Conservation (phyloP, 2,888 invertebrate genomes). For the Antheraea assamensis region DNA sequence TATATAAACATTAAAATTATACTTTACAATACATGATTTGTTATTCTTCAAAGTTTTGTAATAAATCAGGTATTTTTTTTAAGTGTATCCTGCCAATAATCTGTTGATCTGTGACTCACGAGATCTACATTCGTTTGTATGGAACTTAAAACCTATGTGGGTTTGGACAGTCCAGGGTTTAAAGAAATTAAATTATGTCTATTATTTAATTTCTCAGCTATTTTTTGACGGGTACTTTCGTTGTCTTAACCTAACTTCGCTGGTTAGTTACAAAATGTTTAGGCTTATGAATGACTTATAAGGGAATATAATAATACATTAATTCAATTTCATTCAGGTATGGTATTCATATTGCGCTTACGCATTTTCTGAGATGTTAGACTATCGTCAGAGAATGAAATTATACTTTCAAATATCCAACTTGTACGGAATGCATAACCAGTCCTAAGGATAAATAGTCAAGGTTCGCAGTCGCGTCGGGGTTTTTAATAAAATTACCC, state of each 20-base stretch:
- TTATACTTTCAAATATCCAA: conserved; percentile 41
- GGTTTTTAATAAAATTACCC: conserved; percentile 79
- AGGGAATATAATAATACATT: neutral
- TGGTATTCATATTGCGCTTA: neutral
- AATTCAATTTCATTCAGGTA: neutral
- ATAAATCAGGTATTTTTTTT: no score
- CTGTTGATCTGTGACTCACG: no score
- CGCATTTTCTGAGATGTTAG: neutral
- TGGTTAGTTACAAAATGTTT: neutral
- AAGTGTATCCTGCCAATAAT: no score
- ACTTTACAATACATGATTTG: no score
- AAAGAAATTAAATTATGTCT: neutral
- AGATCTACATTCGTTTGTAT: no score
- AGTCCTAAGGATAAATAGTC: conserved; percentile 66
- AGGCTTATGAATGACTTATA: neutral
- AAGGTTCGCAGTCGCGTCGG: conserved; percentile 49
- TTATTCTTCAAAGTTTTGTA: no score
- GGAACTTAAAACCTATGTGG: no score
- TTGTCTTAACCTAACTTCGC: no score
- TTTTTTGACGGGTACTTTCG: neutral
- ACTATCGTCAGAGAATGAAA: neutral
- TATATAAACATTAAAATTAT: no score
- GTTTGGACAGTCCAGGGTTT: no score
- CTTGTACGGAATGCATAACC: conserved; percentile 52
- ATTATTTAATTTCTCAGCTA: neutral